Percentiles rank a stretch among this genome's conserved stretches.
phyloP scores from a whole-genome alignment of 2,888 invertebrate species.

The Laspeyria flexula region DNA sequence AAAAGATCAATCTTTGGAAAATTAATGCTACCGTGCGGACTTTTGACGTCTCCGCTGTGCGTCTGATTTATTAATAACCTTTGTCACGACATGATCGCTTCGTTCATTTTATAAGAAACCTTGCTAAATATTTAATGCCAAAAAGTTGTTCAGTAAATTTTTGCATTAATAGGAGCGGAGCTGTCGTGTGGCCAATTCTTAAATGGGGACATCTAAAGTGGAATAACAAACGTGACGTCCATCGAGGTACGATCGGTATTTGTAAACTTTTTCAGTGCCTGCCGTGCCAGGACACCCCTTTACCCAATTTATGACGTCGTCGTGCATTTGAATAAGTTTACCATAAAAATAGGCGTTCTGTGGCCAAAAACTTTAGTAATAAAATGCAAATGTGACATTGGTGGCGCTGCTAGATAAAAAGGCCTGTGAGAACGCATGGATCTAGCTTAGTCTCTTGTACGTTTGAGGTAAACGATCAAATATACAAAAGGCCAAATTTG shows the following conservation, averaged over 20 bases:
- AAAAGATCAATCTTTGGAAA: conserved; percentile 21
- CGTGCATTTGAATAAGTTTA: conserved; percentile 84
- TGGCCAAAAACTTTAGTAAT: conserved; percentile 81
- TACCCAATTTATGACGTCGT: conserved; percentile 77
- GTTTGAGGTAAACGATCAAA: no score
- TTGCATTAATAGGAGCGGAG: conserved; percentile 16
- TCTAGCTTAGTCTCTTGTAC: conserved; percentile 15
- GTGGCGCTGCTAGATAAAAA: conserved; percentile 62
- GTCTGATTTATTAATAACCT: conserved; percentile 34
- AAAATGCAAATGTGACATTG: conserved; percentile 83
- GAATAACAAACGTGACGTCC: conserved; percentile 42
- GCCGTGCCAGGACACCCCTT: conserved; percentile 77
- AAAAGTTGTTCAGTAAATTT: conserved; percentile 14
- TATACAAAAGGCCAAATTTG: no score
- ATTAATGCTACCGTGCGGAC: conserved; percentile 24
- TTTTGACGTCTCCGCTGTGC: conserved; percentile 10
- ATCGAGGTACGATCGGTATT: conserved; percentile 40
- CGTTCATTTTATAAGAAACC: conserved; percentile 19
- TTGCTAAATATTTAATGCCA: conserved; percentile 10
- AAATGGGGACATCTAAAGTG: conserved; percentile 30
- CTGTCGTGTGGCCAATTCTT: conserved; percentile 29
- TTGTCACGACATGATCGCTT: conserved; percentile 30
- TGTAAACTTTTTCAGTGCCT: conserved; percentile 64
- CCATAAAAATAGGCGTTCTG: conserved; percentile 82
- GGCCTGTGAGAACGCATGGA: conserved; percentile 16